Evolutionary conservation across 2,888 invertebrate species (phyloP).

Genomic region (Matsumyia berberina): DNA sequence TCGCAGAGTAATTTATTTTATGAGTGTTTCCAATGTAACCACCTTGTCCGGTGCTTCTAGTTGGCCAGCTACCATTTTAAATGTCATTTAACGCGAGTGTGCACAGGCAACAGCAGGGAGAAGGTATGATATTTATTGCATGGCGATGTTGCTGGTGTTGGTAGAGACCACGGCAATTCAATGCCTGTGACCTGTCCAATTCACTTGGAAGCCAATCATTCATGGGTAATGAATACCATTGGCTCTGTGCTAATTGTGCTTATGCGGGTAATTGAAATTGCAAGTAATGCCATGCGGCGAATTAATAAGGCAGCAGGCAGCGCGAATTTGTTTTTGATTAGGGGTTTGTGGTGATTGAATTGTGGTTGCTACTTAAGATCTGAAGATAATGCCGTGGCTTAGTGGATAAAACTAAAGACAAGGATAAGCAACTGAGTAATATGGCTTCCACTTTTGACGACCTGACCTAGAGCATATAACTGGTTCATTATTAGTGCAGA

Average conservation of each 20-base stretch:
- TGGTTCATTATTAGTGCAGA: background rate
- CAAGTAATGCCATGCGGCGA: conserved; percentile 23
- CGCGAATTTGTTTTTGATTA: conserved; percentile 39
- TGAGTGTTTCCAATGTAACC: conserved; percentile 37
- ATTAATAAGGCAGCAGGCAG: conserved; percentile 43
- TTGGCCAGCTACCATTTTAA: conserved; percentile 5
- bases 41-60: background rate
- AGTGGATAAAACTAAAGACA: conserved; percentile 33
- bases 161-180: background rate
- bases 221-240: conserved; percentile 65
- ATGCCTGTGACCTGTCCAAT: conserved; percentile 47
- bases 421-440: conserved; percentile 6
- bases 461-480: conserved; percentile 34
- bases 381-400: no score
- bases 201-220: conserved; percentile 53
- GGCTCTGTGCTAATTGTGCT: conserved; percentile 66
- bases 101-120: conserved; percentile 8
- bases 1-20: conserved; percentile 27
- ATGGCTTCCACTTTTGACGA: conserved; percentile 6
- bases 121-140: conserved; percentile 39
- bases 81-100: background rate
- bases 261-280: conserved; percentile 67
- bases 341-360: conserved; percentile 32
- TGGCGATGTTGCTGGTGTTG: conserved; percentile 4
- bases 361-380: conserved; percentile 42